Base-by-base conservation (phyloP, 2,113 vertebrate genomes). In the Morone saxatilis region DNA sequence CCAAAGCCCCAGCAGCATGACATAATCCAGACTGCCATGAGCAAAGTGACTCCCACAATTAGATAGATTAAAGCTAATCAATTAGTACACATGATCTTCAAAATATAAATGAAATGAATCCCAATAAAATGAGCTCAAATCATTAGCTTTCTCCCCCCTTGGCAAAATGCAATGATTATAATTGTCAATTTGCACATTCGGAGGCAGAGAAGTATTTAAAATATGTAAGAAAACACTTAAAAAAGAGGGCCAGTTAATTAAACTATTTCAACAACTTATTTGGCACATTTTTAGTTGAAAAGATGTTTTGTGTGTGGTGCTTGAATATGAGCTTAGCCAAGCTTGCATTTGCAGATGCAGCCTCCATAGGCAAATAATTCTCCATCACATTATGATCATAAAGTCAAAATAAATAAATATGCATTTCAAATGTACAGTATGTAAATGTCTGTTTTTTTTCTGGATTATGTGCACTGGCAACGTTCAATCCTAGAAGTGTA, bases 71-170 rank as follows among this genome's bases (percentile, higher is more conserved):
- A 71, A 83, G 83, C 65, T 73, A 85, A 91, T 91, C 85, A 89
- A 88, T 89, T 82, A 88, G 82, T 19, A 50, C 70, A 71, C 61
- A 57, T 50, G 72, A 87, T 85, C 87, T 86, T 81, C 53, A 84
- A 89, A 87, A 88, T 71, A 85, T 71, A 86, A 91, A 83, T 86
- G 59, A 36, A 80, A 89, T 82, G 63, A 87, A 87, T 88, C 65
- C 67, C 72, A 80, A 71, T 72, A 83, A 81, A 86, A 84, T 81
- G 31, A 86, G 83, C 72, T 79, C 76, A 77, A 81, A 87, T 81
- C 59, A 77, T 86, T 80, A 83, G 84, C 74, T 85, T 81, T 85
- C 66, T 70, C 59, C 59, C 70, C 79, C 75, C 45, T 0, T 36
- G 84, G 66, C 59, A 62, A 77, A 81, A 85, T 79, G 59, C 70